phyloP scores from a whole-genome alignment of 23 tunicate genomes.

The Oikopleura dioica region DNA sequence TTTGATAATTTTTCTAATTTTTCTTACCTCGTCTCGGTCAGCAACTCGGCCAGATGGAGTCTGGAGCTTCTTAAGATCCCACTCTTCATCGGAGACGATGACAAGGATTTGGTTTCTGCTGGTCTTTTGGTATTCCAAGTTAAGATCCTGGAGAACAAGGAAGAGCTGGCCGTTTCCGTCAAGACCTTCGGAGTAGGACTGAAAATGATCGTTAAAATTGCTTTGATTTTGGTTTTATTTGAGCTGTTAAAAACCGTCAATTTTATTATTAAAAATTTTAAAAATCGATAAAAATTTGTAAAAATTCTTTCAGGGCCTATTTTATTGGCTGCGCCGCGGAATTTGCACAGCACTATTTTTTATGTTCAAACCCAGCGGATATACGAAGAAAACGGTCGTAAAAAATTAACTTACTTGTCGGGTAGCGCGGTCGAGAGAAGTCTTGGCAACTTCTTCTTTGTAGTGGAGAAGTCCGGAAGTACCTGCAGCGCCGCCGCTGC shows the following conservation, averaged over 20 bases:
- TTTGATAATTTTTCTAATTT: background rate
- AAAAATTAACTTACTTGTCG: background rate
- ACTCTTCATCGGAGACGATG: background rate
- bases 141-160: background rate
- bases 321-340: too few relatives aligned
- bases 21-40: background rate
- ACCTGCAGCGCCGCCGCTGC: background rate
- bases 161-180: constrained; percentile 5
- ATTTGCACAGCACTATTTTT: too few relatives aligned
- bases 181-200: background rate
- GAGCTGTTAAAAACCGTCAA: too few relatives aligned
- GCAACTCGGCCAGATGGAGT: background rate
- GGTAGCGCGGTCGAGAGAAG: background rate
- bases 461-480: background rate
- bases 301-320: too few relatives aligned
- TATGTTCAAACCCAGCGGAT: too few relatives aligned
- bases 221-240: too few relatives aligned
- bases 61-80: background rate
- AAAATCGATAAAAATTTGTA: too few relatives aligned
- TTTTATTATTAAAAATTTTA: too few relatives aligned
- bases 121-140: background rate
- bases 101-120: background rate
- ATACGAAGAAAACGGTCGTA: background rate
- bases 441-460: background rate
- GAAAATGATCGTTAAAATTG: too few relatives aligned